These are phyloP conservation scores for Turritopsis dohrnii DNA, from an alignment of 30 jellyfish, hydroid and myxozoan species.

Conservation along the genomic window DNA sequence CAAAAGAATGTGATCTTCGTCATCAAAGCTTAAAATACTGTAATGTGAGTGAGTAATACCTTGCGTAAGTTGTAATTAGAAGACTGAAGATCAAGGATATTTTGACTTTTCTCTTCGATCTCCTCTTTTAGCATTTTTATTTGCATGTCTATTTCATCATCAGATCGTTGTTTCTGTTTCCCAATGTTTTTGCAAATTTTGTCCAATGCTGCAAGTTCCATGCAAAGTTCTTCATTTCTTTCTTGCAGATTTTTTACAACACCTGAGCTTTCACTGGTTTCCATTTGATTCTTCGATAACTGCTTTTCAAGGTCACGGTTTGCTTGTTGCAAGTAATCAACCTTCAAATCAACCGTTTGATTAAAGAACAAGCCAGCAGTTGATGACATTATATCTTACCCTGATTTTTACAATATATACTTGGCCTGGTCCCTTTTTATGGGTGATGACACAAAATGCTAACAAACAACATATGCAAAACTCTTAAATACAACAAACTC, in stretches of 20 bases:
- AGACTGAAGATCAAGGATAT: slow-evolving; percentile 55
- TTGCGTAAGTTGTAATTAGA: slow-evolving; percentile 55
- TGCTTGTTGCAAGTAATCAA: slow-evolving; percentile 91
- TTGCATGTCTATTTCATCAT: slow-evolving; percentile 46
- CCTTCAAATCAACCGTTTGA: slow-evolving; percentile 51
- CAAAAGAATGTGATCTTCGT: background rate
- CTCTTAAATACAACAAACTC: background rate
- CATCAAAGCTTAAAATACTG: background rate
- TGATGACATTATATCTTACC: too few relatives aligned
- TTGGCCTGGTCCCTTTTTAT: background rate
- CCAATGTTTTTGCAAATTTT: slow-evolving; percentile 55
- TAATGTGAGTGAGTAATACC: slow-evolving; percentile 46
- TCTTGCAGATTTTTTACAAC: slow-evolving; percentile 59
- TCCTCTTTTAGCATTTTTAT: slow-evolving; percentile 38
- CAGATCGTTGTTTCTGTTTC: slow-evolving; percentile 35
- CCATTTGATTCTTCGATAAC: slow-evolving; percentile 39
- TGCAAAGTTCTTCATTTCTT: slow-evolving; percentile 82
- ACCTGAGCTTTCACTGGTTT: slow-evolving; percentile 47
- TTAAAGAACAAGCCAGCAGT: too few relatives aligned
- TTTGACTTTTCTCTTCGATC: slow-evolving; percentile 52
- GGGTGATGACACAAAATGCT: background rate
- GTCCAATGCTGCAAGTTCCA: slow-evolving; percentile 70
- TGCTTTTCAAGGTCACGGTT: slow-evolving; percentile 84
- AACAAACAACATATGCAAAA: background rate
- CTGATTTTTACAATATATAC: too few relatives aligned